Evolutionary conservation across 2,797 vertebrate species (phyloP), one percentile per base, ranked within the genome.

Genomic region (Silurus lanzhouensis): DNA sequence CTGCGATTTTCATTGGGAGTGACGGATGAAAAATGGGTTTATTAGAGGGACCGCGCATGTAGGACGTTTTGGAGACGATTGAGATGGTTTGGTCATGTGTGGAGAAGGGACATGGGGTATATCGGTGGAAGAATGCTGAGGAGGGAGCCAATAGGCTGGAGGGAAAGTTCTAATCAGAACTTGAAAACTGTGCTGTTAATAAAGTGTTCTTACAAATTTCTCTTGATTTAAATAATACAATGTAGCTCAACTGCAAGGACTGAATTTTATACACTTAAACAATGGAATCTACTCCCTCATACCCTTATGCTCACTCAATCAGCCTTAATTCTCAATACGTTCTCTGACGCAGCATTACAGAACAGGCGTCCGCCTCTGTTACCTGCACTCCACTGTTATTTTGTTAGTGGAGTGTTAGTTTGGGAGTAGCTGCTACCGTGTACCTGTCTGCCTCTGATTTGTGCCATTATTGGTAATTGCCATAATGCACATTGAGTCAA

Each of bases 381-480:
- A 25, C 46, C 44, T 13, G n/a, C 20, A 55, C 61, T 81, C 15
- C 22, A 52, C 63, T 66, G 61, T 81, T 52, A 66, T 81, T 81
- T 81, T 67, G 44, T 66, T 61, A 70, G 44, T 27, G 64, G 77
- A 55, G 75, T 27, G 66, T 10, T 60, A 48, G 60, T n/a, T 44
- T 81, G 9, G 4, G 79, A 80, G 79, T 66, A 67, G 38, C 19
- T 67, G 66, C 70, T 58, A 72, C 58, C 38, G 63, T 38, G n/a
- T 25, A 46, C 71, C 60, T 60, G 71, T 63, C 58, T 44, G 14
- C 67, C 22, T 48, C 22, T 58, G 82, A 76, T 58, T 78, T 86
- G 61, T 75, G 44, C 63, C 72, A 38, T 64, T 77, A 77, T 81
- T 63, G 20, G 7, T 83, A 88, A 85, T 76, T 85, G 85, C 55